Conservation (phyloP, 1,140 invertebrate genomes). For the Physella acuta region DNA sequence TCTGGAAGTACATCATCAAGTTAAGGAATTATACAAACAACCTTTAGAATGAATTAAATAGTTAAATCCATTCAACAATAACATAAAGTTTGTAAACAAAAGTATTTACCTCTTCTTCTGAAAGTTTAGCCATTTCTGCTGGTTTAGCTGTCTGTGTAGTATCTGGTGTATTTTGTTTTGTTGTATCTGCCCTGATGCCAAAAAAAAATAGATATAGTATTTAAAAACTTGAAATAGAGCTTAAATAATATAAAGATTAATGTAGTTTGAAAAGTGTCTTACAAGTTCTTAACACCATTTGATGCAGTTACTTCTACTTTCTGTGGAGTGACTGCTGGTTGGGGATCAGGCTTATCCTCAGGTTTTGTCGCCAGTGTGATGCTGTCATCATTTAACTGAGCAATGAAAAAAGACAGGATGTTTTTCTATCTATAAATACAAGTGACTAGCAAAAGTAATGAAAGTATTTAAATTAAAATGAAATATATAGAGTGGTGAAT, state of each 20-base stretch:
- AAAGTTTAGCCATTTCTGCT: slow-evolving; percentile 10
- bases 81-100: not conserved
- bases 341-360: not conserved
- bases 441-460: not conserved
- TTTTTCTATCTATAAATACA: not conserved
- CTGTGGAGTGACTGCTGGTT: too few relatives aligned
- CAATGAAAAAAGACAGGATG: not conserved
- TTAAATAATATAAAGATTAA: too few relatives aligned
- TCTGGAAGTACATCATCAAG: slow-evolving; percentile 1
- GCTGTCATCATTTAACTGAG: not conserved
- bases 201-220: too few relatives aligned
- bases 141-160: slow-evolving; percentile 7
- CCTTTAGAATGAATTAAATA: not conserved
- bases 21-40: not conserved
- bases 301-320: too few relatives aligned
- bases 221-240: too few relatives aligned
- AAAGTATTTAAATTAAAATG: not conserved
- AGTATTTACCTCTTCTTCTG: slow-evolving; percentile 4
- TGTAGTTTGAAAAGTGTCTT: too few relatives aligned
- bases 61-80: not conserved
- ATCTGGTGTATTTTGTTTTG: not conserved
- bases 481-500: not conserved
- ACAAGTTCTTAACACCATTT: too few relatives aligned
- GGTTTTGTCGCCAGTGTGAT: not conserved
- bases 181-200: not conserved